Evolutionary conservation across 1,140 invertebrate genomes (phyloP), one percentile per base, ranked within the genome.

Genomic region (Anastrepha obliqua): DNA sequence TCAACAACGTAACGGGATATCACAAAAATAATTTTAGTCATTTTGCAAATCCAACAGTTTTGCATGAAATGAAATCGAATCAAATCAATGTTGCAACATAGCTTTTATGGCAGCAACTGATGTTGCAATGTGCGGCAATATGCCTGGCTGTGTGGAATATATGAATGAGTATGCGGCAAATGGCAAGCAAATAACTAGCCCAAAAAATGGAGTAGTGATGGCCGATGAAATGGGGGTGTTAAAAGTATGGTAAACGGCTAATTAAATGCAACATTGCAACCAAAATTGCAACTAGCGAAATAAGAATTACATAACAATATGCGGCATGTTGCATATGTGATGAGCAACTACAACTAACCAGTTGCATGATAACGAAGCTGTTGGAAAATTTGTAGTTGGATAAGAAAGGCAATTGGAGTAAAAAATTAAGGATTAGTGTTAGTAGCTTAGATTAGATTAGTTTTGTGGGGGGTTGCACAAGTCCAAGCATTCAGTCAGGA

Each of bases 41-140:
- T n/a, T 17, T 11, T 81, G 42, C 7, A 20, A 51, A 20, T 78
- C 13, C 15, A 8, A 51, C 7, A 5, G 70, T 64, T 64, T n/a
- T 17, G 17, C 11, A 17, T 64, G 60, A 13, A 64, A 64, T 2
- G 70, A 74, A 74, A 74, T 51, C 70, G 47, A 74, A 74, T 74
- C 70, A 47, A 42, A 74, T 74, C 42, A 51, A 74, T 74, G 42
- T 74, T 74, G 70, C 70, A 44, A 74, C 42, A 74, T 74, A 47
- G 44, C 51, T 51, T 78, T 78, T 78, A 6, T 55, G 44, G 44
- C 47, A 58, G 20, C 51, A 74, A 17, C 42, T 74, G 42, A 0
- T 74, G 67, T 74, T 74, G 67, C 15, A 42, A 3, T 6, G 3
- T 67, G 20, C 6, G 8, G 65, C 65, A 17, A 51, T 81, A 11